Conservation (phyloP, 2,888 invertebrate species). For the Dolichopus griseipennis region DNA sequence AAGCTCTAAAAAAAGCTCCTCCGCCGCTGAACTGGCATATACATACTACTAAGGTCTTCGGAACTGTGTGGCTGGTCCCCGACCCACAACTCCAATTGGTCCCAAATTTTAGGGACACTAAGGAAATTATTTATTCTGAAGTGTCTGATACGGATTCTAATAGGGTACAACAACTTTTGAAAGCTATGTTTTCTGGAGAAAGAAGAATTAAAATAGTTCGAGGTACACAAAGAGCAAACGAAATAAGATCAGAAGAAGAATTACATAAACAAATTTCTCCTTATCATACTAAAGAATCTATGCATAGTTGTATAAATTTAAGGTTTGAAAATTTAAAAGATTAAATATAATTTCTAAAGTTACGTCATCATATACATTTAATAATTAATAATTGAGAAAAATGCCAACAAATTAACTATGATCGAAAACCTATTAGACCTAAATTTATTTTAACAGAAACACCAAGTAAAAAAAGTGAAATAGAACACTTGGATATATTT, state of each 20-base stretch:
- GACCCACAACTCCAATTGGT: too few relatives aligned
- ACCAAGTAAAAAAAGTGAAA: slow-evolving; percentile 5
- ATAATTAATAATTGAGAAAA: slow-evolving; percentile 7
- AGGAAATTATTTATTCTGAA: too few relatives aligned
- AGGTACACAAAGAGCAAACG: background rate
- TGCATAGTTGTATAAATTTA: background rate
- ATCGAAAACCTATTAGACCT: slow-evolving; percentile 9
- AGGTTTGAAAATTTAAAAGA: background rate
- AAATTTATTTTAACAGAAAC: slow-evolving; percentile 11
- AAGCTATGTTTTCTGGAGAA: background rate
- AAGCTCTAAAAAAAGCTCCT: too few relatives aligned
- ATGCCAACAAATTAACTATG: slow-evolving; percentile 10
- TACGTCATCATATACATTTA: slow-evolving; percentile 4
- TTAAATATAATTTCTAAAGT: slow-evolving; percentile 11
- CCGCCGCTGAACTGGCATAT: too few relatives aligned
- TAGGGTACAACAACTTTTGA: too few relatives aligned
- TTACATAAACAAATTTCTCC: slow-evolving; percentile 3
- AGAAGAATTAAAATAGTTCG: background rate
- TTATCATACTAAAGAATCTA: too few relatives aligned
- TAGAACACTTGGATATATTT: slow-evolving; percentile 9
- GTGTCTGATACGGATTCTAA: too few relatives aligned
- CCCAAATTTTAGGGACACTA: too few relatives aligned
- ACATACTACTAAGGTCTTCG: too few relatives aligned
- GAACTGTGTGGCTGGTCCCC: too few relatives aligned
- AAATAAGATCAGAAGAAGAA: background rate